Conservation (phyloP, 2,888 invertebrate species). For the Eristalinus aeneus region DNA sequence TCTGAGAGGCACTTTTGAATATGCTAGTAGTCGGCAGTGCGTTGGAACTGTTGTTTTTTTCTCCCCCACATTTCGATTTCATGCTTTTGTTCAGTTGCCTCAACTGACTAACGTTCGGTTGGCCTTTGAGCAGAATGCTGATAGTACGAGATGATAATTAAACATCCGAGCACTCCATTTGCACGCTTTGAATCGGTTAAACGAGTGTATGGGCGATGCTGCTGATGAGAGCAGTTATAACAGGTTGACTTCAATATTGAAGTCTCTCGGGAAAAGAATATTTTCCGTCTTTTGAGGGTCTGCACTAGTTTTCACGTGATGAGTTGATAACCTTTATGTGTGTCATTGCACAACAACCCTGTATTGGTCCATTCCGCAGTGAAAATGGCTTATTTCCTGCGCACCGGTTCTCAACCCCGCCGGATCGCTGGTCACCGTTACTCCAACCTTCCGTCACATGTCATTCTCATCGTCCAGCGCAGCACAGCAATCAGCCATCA, state of each 20-base stretch:
- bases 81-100: neutral
- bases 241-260: neutral
- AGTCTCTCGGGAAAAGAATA: neutral
- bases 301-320: too few species aligned
- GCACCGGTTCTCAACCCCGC: neutral
- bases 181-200: neutral
- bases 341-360: too few species aligned
- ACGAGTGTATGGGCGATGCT: neutral
- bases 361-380: neutral
- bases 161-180: slow-evolving; percentile 5
- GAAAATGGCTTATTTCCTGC: neutral
- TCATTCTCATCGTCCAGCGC: slow-evolving; percentile 12
- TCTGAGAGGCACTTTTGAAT: neutral
- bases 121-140: neutral
- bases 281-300: neutral
- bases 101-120: neutral
- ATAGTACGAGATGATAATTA: slow-evolving; percentile 6
- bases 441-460: neutral
- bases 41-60: neutral
- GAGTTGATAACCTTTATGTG: too few species aligned
- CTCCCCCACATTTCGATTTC: neutral
- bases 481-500: neutral
- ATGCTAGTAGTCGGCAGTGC: slow-evolving; percentile 1
- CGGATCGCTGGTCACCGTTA: neutral
- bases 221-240: neutral